A percentile compares a stretch with the other conserved stretches of the same genome.
Evolutionary conservation across 1,140 invertebrate genomes (phyloP).

Genomic region (Vollenhovia emeryi): DNA sequence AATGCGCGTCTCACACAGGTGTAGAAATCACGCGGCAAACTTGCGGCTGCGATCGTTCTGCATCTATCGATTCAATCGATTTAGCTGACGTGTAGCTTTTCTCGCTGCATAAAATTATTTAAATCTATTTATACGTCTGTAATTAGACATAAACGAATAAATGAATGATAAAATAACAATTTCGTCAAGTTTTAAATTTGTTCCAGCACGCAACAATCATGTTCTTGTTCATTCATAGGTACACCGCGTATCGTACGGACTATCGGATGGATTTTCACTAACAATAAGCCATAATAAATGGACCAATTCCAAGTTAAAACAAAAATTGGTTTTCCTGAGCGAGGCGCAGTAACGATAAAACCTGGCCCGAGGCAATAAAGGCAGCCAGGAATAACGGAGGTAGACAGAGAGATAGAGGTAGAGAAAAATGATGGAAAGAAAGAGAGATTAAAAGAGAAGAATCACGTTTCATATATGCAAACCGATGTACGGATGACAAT

Average conservation of each 20-base stretch:
- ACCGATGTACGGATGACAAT: conserved; percentile 12
- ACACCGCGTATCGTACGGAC: neutral
- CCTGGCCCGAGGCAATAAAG: conserved; percentile 65
- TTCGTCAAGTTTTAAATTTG: neutral
- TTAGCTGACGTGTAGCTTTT: neutral
- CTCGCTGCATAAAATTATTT: neutral
- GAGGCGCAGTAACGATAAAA: conserved; percentile 67
- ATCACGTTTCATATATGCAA: conserved; percentile 30
- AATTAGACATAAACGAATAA: neutral
- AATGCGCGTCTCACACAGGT: conserved; percentile 28
- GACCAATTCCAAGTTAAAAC: conserved; percentile 31
- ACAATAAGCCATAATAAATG: neutral
- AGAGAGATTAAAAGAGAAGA: conserved; percentile 48
- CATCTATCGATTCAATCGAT: conserved; percentile 46
- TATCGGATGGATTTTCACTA: conserved; percentile 26
- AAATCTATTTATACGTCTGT: neutral
- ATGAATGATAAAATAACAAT: conserved; percentile 17
- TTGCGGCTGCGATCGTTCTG: conserved; percentile 20
- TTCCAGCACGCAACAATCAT: neutral
- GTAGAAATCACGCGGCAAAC: conserved; percentile 4
- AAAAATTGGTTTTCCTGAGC: conserved; percentile 44
- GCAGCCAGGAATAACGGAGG: conserved; percentile 68
- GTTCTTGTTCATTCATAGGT: conserved; percentile 7
- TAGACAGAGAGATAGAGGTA: conserved; percentile 63
- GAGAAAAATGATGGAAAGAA: conserved; percentile 36